Evolutionary conservation across 2,888 invertebrate species (phyloP), one percentile per base, ranked within the genome.

Genomic region (Dryocosmus kuriphilus): DNA sequence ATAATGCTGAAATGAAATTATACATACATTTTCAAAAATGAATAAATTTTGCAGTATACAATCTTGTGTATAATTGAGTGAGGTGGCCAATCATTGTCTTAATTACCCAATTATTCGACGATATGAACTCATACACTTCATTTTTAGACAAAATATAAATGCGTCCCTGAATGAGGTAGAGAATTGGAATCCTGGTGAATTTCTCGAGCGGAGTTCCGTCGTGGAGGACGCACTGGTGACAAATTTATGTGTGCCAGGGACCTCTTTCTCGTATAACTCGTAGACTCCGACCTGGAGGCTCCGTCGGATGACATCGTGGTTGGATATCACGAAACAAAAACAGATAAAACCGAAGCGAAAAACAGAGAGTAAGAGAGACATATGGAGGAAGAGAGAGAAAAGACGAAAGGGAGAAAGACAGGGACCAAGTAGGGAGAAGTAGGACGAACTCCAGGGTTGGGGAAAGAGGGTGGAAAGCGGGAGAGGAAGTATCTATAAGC

Each of bases 401-500:
- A 16, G 11, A 27, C 9, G 27, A 67, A 77, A 65, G 74, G 71
- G 75, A 79, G 60, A 46, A 24, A 30, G 30, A 41, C 22, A 7
- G 75, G 19, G 30, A 65, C 60, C 79, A 81, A 82, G 81, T 81
- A 82, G 81, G 81, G 77, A 80, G 81, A 82, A 74, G 79, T 76
- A 79, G 77, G 80, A 76, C 74, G 63, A 63, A 74, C 74, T 75
- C 30, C 51, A 22, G 35, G 55, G 73, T 55, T 79, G 79, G 60
- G 55, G 65, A 51, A 24, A 32, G 78, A 80, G 79, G 73, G 74
- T 63, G 74, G 79, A 79, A 81, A 76, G 71, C 74, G 75, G 74
- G 76, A 76, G 79, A 84, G 84, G 84, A 88, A 88, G 87, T 87
- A 90, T 90, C 90, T 89, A 90, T 90, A 90, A 90, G 88, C 88